Conservation (phyloP, 2,888 invertebrate species). For the Oscheius sp. region DNA sequence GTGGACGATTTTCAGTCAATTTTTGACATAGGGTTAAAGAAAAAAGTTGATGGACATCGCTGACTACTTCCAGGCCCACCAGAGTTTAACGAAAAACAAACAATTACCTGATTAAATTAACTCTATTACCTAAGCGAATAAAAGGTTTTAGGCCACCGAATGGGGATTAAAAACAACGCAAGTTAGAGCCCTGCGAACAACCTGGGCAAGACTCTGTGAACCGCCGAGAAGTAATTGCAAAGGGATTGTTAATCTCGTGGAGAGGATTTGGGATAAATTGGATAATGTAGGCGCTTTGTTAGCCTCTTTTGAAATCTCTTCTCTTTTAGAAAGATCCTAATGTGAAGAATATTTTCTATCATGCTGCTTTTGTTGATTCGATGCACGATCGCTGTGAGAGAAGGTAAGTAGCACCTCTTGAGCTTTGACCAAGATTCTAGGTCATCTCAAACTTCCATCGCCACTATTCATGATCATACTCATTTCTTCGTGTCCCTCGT, state of each 20-base stretch:
- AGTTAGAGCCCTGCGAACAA: conserved; percentile 64
- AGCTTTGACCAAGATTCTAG: conserved; percentile 7
- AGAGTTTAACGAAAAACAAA: not conserved
- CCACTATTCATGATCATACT: conserved; percentile 68
- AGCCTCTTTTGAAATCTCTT: not conserved
- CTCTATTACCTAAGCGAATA: not conserved
- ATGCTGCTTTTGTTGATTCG: conserved; percentile 69
- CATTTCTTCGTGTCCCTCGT: conserved; percentile 71
- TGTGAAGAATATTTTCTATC: conserved; percentile 69
- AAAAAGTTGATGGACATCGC: not conserved
- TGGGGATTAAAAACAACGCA: conserved; percentile 66
- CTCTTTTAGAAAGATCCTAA: conserved; percentile 66
- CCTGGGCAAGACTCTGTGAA: conserved; percentile 69
- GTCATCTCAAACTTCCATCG: conserved; percentile 55
- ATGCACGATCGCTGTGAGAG: conserved; percentile 66
- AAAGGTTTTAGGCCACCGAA: conserved; percentile 55
- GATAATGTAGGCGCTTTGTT: conserved; percentile 48
- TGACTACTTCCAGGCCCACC: too few relatives aligned
- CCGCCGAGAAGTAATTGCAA: conserved; percentile 67
- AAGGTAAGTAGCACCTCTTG: conserved; percentile 40
- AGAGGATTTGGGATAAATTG: conserved; percentile 69
- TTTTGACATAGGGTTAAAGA: not conserved
- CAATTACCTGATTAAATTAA: not conserved
- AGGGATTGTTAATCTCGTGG: conserved; percentile 69
- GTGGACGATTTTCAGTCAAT: not conserved